Conservation (phyloP, 2,113 vertebrate species). For the Aspiorhynchus laticeps region DNA sequence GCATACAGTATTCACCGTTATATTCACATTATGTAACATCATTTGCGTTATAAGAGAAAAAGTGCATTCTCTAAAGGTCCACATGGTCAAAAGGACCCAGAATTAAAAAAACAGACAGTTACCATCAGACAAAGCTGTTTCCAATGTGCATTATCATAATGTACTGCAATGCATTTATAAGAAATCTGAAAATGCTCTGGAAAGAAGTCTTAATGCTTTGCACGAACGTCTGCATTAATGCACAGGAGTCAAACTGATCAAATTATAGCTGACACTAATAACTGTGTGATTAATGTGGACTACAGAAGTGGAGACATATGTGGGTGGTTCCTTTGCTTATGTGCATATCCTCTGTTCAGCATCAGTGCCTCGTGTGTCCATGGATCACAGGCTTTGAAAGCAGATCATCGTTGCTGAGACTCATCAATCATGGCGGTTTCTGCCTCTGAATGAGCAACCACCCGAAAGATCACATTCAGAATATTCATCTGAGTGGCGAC, state of each 20-base stretch:
- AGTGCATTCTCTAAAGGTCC: not conserved
- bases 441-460: constrained; percentile 23
- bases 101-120: not conserved
- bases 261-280: constrained; percentile 38
- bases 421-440: constrained; percentile 22
- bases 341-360: constrained; percentile 19
- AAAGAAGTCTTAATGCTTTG: not conserved
- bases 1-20: not conserved
- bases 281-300: constrained; percentile 37
- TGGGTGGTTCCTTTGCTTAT: constrained; percentile 32
- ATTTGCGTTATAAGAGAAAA: not conserved
- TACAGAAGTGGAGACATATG: constrained; percentile 18
- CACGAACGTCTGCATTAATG: not conserved
- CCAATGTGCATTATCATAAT: not conserved
- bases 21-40: not conserved
- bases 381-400: constrained; percentile 21
- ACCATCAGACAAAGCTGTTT: not conserved
- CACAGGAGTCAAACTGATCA: constrained; percentile 17
- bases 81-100: not conserved
- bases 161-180: not conserved
- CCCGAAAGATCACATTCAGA: constrained; percentile 11
- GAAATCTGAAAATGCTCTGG: not conserved
- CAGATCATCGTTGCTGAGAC: constrained; percentile 23
- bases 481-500: not conserved
- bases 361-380: not conserved